Conservation (phyloP, 2,888 invertebrate species). For the Agrotis clavis region DNA sequence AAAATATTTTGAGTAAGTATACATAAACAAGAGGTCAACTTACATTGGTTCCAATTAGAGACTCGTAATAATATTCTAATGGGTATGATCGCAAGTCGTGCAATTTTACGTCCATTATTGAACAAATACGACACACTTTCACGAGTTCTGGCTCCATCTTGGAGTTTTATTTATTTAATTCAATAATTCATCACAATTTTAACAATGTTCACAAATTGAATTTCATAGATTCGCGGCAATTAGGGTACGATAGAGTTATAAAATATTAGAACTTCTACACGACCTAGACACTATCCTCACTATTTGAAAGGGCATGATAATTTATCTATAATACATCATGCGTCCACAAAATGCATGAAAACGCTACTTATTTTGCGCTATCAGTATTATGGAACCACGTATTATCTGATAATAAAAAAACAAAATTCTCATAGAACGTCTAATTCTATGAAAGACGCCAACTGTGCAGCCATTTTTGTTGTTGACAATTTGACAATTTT, state of each 20-base stretch:
- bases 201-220: slow-evolving; percentile 19
- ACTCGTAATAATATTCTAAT: slow-evolving; percentile 76
- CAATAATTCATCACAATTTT: slow-evolving; percentile 3
- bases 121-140: slow-evolving; percentile 83
- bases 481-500: slow-evolving; percentile 56
- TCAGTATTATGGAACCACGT: neutral
- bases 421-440: slow-evolving; percentile 74
- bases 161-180: slow-evolving; percentile 34
- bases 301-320: slow-evolving; percentile 14
- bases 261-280: slow-evolving; percentile 83
- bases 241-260: slow-evolving; percentile 77
- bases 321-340: neutral
- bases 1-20: neutral
- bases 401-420: neutral
- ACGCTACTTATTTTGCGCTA: neutral
- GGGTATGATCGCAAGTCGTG: slow-evolving; percentile 76
- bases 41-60: slow-evolving; percentile 79
- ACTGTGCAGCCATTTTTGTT: slow-evolving; percentile 72
- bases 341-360: slow-evolving; percentile 7
- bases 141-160: slow-evolving; percentile 70
- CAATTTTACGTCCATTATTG: slow-evolving; percentile 80
- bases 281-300: slow-evolving; percentile 6
- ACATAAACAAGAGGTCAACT: slow-evolving; percentile 64
- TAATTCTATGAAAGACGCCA: slow-evolving; percentile 82
- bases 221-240: slow-evolving; percentile 58